Evolutionary conservation across 2,888 invertebrate genomes (phyloP).

Genomic region (Ferdinandea cuprea): DNA sequence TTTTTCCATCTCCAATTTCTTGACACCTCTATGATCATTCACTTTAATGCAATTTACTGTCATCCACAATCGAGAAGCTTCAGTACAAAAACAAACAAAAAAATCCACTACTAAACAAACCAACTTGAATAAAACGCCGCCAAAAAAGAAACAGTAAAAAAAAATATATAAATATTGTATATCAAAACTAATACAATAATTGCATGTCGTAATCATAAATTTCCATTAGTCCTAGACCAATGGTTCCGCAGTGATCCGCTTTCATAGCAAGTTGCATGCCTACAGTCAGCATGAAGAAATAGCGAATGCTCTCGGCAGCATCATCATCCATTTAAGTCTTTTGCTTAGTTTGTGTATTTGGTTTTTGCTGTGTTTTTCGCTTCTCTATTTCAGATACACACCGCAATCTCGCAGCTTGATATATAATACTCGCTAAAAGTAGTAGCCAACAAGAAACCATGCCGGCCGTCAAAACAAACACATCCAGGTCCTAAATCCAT

Average conservation of each 20-base stretch:
- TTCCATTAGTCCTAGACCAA: conserved; percentile 58
- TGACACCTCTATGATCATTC: too few species aligned
- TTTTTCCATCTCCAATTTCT: too few species aligned
- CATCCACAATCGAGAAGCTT: too few species aligned
- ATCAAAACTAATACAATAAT: conserved; percentile 11
- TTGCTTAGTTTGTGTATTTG: neutral
- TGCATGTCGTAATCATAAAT: conserved; percentile 48
- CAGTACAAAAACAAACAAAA: too few species aligned
- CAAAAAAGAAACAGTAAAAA: neutral
- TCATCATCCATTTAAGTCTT: conserved; percentile 10
- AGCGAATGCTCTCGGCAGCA: neutral
- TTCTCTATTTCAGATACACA: conserved; percentile 39
- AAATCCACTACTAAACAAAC: neutral
- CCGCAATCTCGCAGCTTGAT: conserved; percentile 36
- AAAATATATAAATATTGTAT: neutral
- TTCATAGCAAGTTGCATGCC: conserved; percentile 6
- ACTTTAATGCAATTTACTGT: too few species aligned
- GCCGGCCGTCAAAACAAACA: conserved; percentile 54
- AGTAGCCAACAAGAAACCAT: conserved; percentile 2
- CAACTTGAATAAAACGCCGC: neutral
- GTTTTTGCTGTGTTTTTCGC: neutral
- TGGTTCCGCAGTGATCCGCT: conserved; percentile 24
- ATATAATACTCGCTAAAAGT: conserved; percentile 18
- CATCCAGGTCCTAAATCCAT: conserved; percentile 57
- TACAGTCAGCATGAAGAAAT: neutral